Evolutionary conservation across 1,140 invertebrate genomes (phyloP).

Genomic region (Whitmania pigra): DNA sequence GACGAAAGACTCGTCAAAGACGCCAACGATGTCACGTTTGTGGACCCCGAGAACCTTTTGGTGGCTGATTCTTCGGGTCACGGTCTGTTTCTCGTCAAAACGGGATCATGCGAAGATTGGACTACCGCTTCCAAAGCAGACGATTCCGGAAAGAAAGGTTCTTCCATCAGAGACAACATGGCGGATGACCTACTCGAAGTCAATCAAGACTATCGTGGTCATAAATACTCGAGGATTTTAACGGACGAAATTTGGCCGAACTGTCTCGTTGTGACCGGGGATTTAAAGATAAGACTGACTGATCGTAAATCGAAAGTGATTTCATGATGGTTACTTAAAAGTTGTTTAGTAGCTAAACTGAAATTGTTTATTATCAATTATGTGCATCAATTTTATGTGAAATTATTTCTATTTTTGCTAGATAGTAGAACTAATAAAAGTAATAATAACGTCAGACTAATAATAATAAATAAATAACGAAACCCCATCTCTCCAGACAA

Average conservation of each 20-base stretch:
- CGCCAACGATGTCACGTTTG: conserved; percentile 17
- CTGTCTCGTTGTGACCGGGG: neutral
- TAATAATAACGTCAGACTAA: neutral
- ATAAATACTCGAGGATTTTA: neutral
- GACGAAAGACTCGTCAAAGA: neutral
- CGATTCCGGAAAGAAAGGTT: neutral
- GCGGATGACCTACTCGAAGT: neutral
- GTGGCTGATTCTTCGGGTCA: conserved; percentile 21
- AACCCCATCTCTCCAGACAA: neutral
- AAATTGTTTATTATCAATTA: neutral
- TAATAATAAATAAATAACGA: neutral
- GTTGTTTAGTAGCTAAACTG: neutral
- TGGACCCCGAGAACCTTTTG: neutral
- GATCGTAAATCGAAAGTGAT: conserved; percentile 10
- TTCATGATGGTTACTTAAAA: neutral
- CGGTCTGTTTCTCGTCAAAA: neutral
- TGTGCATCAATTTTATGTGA: neutral
- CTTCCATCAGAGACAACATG: neutral
- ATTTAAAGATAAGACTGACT: conserved; percentile 13
- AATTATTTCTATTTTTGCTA: neutral
- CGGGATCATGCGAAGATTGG: neutral
- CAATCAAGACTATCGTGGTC: too few relatives aligned
- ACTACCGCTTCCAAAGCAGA: neutral
- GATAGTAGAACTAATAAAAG: too few relatives aligned
- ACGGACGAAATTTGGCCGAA: conserved; percentile 18